Percentiles rank a stretch among this genome's conserved stretches.
Conservation (phyloP, 2,113 vertebrate genomes). For the Myrmophylax atrothorax region DNA sequence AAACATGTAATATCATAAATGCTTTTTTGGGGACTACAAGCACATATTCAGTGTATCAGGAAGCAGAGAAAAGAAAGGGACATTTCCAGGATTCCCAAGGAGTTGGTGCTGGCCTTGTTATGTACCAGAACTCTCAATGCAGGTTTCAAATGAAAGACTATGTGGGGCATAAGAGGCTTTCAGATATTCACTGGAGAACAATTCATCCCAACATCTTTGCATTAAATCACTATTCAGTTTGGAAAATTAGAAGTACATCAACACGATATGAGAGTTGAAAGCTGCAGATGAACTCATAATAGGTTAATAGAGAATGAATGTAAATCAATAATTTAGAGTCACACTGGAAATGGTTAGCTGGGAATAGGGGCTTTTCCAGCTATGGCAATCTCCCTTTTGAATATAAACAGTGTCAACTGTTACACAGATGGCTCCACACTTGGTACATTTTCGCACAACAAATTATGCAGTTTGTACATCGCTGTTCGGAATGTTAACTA, state of each 20-base stretch:
- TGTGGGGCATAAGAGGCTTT: background rate
- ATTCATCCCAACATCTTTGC: background rate
- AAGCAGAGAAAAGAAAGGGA: background rate
- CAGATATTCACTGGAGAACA: background rate
- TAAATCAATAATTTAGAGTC: slow-evolving; percentile 34
- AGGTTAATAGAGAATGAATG: slow-evolving; percentile 3
- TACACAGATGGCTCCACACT: slow-evolving; percentile 24
- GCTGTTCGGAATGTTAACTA: background rate
- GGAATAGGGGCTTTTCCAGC: background rate
- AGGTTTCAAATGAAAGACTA: background rate
- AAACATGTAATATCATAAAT: accelerated
- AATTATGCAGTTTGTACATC: background rate
- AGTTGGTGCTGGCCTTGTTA: background rate
- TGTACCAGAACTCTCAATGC: background rate
- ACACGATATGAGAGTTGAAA: background rate
- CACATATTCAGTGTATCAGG: background rate
- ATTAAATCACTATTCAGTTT: background rate
- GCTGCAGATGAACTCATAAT: background rate
- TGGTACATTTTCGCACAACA: background rate
- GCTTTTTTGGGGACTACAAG: background rate
- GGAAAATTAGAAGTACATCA: background rate
- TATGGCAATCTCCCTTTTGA: background rate
- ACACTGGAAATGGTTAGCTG: background rate
- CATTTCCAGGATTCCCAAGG: background rate
- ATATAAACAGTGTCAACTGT: background rate